Conservation (phyloP, 2,113 vertebrate genomes). For the Accipiter cooperii region DNA sequence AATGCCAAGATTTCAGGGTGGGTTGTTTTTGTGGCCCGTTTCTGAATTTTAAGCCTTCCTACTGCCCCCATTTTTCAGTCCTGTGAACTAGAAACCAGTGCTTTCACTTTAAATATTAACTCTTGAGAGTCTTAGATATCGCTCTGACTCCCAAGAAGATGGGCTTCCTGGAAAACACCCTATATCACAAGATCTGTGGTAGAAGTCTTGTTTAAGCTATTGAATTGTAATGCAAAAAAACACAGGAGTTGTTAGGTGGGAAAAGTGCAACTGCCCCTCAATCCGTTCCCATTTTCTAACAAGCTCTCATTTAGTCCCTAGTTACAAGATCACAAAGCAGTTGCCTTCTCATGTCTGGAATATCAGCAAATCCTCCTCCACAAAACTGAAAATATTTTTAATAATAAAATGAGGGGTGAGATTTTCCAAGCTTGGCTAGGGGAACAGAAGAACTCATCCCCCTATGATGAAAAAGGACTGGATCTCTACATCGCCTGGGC, state of each 20-base stretch:
- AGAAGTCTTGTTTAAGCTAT: neutral
- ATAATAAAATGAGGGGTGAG: neutral
- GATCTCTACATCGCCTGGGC: neutral
- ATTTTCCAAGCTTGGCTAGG: neutral
- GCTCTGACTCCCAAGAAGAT: neutral
- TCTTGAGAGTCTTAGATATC: neutral
- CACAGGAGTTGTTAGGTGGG: neutral
- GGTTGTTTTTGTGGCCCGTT: neutral
- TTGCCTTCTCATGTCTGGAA: neutral
- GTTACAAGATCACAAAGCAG: neutral
- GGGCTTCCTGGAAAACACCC: neutral
- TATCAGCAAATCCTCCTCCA: neutral
- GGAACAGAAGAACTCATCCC: neutral
- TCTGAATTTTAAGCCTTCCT: neutral
- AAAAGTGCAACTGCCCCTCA: neutral
- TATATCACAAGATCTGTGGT: neutral
- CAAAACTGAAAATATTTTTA: slow-evolving; percentile 14
- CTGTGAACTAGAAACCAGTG: neutral
- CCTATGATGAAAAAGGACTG: neutral
- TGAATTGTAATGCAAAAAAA: neutral
- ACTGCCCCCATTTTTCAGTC: neutral
- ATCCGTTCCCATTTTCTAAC: neutral
- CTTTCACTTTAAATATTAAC: neutral
- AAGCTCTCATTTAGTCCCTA: neutral
- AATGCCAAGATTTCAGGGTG: neutral